These are phyloP conservation scores for Pelagia noctiluca DNA, from an alignment of 30 jellyfish, hydroid and myxozoan species.

Conservation along the genomic window DNA sequence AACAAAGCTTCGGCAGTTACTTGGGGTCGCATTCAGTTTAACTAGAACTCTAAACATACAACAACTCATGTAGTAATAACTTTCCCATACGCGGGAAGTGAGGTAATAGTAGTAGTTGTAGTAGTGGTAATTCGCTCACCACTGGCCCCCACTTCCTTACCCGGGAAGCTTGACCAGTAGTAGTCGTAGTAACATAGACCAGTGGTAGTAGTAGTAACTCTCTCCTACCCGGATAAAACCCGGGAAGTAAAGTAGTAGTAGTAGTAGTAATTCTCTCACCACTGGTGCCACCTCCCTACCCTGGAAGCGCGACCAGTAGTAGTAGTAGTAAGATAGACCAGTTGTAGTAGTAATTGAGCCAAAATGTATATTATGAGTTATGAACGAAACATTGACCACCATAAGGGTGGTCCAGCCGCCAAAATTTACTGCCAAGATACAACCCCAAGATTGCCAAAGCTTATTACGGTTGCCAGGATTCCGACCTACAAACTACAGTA, in stretches of 20 bases:
- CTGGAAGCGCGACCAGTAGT: conserved; percentile 10
- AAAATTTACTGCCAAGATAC: conserved; percentile 13
- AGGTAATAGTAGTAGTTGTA: not conserved
- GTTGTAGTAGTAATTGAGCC: conserved; percentile 1
- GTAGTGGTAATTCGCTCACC: conserved; percentile 13
- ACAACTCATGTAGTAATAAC: conserved; percentile 1
- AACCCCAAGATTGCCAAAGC: conserved; percentile 22
- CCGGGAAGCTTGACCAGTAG: not conserved
- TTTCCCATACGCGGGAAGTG: not conserved
- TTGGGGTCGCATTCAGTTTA: conserved; percentile 24
- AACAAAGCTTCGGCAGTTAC: conserved; percentile 27
- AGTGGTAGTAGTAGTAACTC: conserved; percentile 28
- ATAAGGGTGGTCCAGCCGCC: conserved; percentile 33
- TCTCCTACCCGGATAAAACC: conserved; percentile 2
- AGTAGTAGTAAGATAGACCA: not conserved
- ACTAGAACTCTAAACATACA: not conserved
- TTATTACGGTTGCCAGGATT: conserved; percentile 3
- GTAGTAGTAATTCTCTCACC: not conserved
- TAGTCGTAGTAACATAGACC: conserved; percentile 7
- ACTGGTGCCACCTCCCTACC: too few species aligned
- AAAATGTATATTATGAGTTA: not conserved
- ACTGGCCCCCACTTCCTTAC: too few species aligned
- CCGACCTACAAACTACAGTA: conserved; percentile 22
- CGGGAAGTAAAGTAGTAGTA: conserved; percentile 16
- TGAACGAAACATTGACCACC: conserved; percentile 22